These are phyloP conservation scores for Gastracanthus pulcherrimus DNA, from an alignment of 2,888 invertebrate genomes.

Conservation along the genomic window DNA sequence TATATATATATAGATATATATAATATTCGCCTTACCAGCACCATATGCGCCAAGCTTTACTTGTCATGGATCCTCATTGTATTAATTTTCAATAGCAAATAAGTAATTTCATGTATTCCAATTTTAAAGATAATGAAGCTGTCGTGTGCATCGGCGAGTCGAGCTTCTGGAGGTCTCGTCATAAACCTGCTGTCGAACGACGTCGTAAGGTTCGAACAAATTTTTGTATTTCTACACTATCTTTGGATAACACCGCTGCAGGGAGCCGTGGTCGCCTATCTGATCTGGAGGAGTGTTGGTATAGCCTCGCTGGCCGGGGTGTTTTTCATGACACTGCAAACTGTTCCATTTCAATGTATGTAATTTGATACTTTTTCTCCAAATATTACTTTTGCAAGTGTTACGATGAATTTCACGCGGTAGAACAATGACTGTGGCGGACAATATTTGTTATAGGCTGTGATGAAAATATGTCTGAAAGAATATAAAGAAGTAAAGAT, in stretches of 20 bases:
- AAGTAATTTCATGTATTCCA: background rate
- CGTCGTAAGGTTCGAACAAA: constrained; percentile 88
- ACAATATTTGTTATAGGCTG: too few species aligned
- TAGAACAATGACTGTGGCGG: too few species aligned
- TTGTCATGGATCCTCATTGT: too few species aligned
- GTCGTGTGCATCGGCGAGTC: constrained; percentile 67
- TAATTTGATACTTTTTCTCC: background rate
- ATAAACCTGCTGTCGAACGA: constrained; percentile 92
- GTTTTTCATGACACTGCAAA: constrained; percentile 79
- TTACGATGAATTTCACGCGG: too few species aligned
- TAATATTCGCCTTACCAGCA: too few species aligned
- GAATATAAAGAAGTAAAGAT: too few species aligned
- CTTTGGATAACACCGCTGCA: constrained; percentile 90
- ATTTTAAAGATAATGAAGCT: constrained; percentile 77
- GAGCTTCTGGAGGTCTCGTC: constrained; percentile 83
- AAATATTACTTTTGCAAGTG: too few species aligned
- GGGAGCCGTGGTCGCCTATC: constrained; percentile 81
- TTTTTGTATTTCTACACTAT: constrained; percentile 85
- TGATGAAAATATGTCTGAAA: too few species aligned
- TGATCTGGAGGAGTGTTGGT: constrained; percentile 80
- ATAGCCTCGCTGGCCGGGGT: constrained; percentile 82
- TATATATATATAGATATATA: too few species aligned
- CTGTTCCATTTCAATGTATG: constrained; percentile 79
- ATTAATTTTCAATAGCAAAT: too few species aligned
- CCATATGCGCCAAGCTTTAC: too few species aligned